These are phyloP conservation scores for Sebastolobus altivelis DNA, from an alignment of 2,797 vertebrate species.

Conservation along the genomic window DNA sequence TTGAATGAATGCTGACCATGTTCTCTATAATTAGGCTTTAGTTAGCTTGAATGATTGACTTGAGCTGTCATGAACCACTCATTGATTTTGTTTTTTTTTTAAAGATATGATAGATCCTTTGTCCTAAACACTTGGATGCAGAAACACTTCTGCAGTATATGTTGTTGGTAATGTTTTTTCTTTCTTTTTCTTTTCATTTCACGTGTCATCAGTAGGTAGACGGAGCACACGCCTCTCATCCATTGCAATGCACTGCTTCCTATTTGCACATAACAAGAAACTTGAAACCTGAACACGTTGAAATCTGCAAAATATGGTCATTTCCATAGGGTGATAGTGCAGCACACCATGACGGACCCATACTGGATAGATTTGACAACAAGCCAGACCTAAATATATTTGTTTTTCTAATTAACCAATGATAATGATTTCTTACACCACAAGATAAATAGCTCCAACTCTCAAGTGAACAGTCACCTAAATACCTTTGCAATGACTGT, in stretches of 20 bases:
- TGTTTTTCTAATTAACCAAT: no score
- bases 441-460: no score
- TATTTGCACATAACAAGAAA: background rate
- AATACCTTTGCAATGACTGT: no score
- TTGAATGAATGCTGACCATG: background rate
- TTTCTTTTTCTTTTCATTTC: background rate
- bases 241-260: no score
- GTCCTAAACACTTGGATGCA: background rate
- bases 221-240: no score
- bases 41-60: conserved; percentile 1
- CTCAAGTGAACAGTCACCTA: no score
- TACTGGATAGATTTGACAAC: no score
- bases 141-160: background rate
- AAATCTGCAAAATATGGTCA: background rate
- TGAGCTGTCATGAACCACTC: background rate
- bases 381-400: no score
- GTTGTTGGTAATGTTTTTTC: background rate
- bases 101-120: background rate
- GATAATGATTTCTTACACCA: no score
- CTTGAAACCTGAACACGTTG: background rate
- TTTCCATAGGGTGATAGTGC: no score
- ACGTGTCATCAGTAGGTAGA: no score
- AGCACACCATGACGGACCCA: no score
- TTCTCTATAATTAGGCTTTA: background rate
- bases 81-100: background rate